These are phyloP conservation scores for Anabas testudineus DNA, from an alignment of 2,797 vertebrate species.

Conservation along the genomic window DNA sequence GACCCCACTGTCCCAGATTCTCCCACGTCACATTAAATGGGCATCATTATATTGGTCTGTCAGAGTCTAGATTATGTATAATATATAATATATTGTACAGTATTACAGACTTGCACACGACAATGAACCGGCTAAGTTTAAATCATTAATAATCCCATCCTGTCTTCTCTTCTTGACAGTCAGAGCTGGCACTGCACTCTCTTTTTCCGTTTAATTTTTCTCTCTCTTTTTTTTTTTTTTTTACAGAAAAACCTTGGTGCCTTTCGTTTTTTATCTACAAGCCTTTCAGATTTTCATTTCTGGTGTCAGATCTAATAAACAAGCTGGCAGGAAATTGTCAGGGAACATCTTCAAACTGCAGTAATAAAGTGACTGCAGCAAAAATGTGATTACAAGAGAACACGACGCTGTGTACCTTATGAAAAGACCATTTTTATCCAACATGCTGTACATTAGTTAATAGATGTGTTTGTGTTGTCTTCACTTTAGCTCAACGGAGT, in stretches of 20 bases:
- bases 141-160: slow-evolving; percentile 46
- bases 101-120: slow-evolving; percentile 34
- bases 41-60: slow-evolving; percentile 61
- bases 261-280: slow-evolving; percentile 23
- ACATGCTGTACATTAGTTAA: not conserved
- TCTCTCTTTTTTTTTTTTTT: slow-evolving; percentile 27
- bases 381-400: slow-evolving; percentile 15
- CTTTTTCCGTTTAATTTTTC: not conserved
- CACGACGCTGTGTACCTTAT: not conserved
- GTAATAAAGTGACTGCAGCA: not conserved
- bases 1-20: slow-evolving; percentile 66
- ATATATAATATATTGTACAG: no score
- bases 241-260: slow-evolving; percentile 1
- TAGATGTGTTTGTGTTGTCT: slow-evolving; percentile 7
- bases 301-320: slow-evolving; percentile 27
- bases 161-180: slow-evolving; percentile 15
- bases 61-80: slow-evolving; percentile 37
- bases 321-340: slow-evolving; percentile 16
- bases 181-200: not conserved
- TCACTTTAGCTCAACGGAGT: not conserved
- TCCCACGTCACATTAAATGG: slow-evolving; percentile 63
- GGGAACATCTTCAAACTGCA: slow-evolving; percentile 19
- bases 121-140: slow-evolving; percentile 31
- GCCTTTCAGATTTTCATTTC: slow-evolving; percentile 33
- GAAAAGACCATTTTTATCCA: slow-evolving; percentile 15